Evolutionary conservation across 2,113 vertebrate genomes (phyloP).

Genomic region (Oceanodroma tethys): DNA sequence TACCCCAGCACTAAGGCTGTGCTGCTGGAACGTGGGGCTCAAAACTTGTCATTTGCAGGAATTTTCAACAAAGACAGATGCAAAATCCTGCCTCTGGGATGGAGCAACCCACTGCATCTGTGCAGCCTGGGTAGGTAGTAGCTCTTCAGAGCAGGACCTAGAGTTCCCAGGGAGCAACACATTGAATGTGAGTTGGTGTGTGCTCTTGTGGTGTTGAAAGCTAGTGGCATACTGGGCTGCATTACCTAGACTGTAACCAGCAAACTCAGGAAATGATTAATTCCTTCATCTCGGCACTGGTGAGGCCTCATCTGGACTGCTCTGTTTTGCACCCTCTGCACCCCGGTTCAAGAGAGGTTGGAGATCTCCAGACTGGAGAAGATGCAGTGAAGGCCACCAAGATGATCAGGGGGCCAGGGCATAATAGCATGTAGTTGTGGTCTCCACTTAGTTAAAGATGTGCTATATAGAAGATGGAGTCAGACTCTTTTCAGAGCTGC

Average conservation of each 20-base stretch:
- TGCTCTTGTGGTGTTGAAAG: background rate
- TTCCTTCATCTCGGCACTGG: background rate
- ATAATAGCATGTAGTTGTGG: background rate
- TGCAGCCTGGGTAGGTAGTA: background rate
- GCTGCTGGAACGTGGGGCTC: background rate
- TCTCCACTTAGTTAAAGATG: background rate
- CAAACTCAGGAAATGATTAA: background rate
- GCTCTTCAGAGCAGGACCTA: background rate
- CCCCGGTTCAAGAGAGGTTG: background rate
- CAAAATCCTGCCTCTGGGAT: background rate
- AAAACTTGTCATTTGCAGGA: background rate
- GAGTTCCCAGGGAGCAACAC: background rate
- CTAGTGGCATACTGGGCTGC: background rate
- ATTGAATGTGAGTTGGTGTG: fast-evolving
- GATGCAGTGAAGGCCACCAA: background rate
- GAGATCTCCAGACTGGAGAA: background rate
- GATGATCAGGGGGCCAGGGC: background rate
- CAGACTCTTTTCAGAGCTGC: background rate
- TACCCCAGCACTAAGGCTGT: background rate
- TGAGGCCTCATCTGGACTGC: background rate
- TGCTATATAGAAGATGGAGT: background rate
- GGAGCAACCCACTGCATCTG: background rate
- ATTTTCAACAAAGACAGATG: background rate
- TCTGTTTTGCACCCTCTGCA: background rate
- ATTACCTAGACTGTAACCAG: background rate